These are phyloP conservation scores for Oncorhynchus keta DNA, from an alignment of 2,113 vertebrate genomes.

Conservation along the genomic window DNA sequence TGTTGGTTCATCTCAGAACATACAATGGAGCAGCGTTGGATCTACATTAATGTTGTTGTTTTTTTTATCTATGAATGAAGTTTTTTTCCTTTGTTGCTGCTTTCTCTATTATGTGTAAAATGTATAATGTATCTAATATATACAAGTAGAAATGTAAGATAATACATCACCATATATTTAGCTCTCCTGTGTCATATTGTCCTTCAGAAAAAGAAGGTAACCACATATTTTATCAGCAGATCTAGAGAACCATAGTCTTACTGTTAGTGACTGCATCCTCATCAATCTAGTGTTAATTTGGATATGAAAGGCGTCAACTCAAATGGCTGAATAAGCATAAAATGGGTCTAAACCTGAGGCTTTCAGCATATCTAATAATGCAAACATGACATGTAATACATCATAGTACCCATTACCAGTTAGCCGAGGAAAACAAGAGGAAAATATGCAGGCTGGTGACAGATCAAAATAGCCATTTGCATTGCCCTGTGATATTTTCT, in stretches of 20 bases:
- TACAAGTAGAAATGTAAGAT: neutral
- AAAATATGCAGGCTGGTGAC: slow-evolving; percentile 57
- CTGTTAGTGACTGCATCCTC: slow-evolving; percentile 79
- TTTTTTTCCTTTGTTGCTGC: neutral
- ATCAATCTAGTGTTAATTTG: slow-evolving; percentile 88
- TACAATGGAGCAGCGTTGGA: neutral
- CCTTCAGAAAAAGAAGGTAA: slow-evolving; percentile 7
- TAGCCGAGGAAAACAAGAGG: slow-evolving; percentile 73
- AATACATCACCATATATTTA: neutral
- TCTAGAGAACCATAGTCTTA: slow-evolving; percentile 73
- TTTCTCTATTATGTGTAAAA: neutral
- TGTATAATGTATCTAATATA: neutral
- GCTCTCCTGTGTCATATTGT: neutral
- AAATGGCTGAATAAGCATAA: slow-evolving; percentile 96
- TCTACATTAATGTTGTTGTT: neutral
- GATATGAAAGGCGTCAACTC: slow-evolving; percentile 89
- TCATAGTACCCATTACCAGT: slow-evolving; percentile 86
- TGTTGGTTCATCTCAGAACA: neutral
- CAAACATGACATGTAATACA: slow-evolving; percentile 87
- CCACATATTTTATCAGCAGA: slow-evolving; percentile 47
- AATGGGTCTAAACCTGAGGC: slow-evolving; percentile 62
- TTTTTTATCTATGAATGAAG: neutral
- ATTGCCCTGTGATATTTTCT: slow-evolving; percentile 58
- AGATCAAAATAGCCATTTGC: slow-evolving; percentile 62
- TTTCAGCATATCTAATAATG: slow-evolving; percentile 78